phyloP scores from a whole-genome alignment of 2,797 vertebrate species.

The Tachyglossus aculeatus region DNA sequence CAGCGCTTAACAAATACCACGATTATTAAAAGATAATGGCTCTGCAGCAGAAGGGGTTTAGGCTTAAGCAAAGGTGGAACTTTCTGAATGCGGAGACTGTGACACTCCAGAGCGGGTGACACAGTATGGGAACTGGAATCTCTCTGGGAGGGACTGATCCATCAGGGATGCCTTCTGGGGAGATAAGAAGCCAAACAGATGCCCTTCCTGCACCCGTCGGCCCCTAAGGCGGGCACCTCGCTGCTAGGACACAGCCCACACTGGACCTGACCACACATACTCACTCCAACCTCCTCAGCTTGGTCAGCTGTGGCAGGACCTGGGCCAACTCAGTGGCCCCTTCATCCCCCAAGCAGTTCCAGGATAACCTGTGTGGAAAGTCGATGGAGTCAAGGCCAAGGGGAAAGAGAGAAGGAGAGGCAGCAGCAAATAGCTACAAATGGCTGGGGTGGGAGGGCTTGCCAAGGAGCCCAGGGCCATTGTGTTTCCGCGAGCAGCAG shows the following conservation, averaged over 20 bases:
- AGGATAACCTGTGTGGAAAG: slow-evolving; percentile 78
- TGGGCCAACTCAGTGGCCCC: slow-evolving; percentile 75
- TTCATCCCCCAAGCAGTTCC: slow-evolving; percentile 84
- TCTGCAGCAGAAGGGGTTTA: neutral
- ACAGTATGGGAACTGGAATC: neutral
- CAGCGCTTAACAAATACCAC: no score
- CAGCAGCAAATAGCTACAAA: no score
- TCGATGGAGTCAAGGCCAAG: neutral
- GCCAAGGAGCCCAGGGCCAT: no score
- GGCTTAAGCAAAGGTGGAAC: neutral
- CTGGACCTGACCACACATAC: slow-evolving; percentile 66
- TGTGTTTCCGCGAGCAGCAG: no score
- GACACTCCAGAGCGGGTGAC: neutral
- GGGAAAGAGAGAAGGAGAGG: neutral
- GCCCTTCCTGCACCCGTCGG: neutral
- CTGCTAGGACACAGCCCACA: neutral
- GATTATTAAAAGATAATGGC: no score
- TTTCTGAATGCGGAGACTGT: neutral
- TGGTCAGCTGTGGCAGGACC: slow-evolving; percentile 77
- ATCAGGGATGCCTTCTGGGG: neutral
- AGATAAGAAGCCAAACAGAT: neutral
- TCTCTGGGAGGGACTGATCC: no score
- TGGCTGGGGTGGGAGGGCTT: no score
- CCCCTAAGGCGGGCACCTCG: no score
- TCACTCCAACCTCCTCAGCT: slow-evolving; percentile 84